These are phyloP conservation scores for Setophaga petechia DNA, from an alignment of 2,113 vertebrate species.

Conservation along the genomic window DNA sequence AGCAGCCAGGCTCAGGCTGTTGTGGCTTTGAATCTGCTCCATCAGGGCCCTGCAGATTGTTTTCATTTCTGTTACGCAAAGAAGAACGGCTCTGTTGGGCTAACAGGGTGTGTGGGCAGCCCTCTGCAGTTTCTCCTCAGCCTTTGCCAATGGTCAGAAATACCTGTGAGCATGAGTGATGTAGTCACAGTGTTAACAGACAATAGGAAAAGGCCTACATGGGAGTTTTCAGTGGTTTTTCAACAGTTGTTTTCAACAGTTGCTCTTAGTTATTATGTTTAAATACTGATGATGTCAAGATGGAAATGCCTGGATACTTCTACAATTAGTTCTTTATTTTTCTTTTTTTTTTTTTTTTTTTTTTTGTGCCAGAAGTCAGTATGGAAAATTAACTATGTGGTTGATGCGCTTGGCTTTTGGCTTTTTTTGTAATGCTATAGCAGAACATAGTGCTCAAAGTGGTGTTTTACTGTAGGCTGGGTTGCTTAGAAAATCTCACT, in stretches of 20 bases:
- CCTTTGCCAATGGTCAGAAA: rapidly evolving
- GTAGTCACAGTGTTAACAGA: rapidly evolving
- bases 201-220: rapidly evolving
- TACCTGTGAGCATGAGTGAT: rapidly evolving
- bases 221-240: background rate
- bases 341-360: background rate
- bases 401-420: background rate
- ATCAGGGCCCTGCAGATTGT: background rate
- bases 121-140: background rate
- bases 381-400: background rate
- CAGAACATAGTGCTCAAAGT: rapidly evolving
- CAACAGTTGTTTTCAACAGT: background rate
- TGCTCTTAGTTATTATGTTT: background rate
- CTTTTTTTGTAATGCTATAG: background rate
- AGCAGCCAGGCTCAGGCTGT: background rate
- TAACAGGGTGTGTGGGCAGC: background rate
- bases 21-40: background rate
- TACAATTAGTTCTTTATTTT: rapidly evolving
- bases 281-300: too few relatives aligned
- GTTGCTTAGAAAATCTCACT: rapidly evolving
- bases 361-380: background rate
- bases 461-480: rapidly evolving
- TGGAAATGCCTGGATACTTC: background rate
- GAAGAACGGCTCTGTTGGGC: rapidly evolving
- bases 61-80: background rate